Evolutionary conservation across 1,140 invertebrate genomes (phyloP).

Genomic region (Scaptomyza hsui): DNA sequence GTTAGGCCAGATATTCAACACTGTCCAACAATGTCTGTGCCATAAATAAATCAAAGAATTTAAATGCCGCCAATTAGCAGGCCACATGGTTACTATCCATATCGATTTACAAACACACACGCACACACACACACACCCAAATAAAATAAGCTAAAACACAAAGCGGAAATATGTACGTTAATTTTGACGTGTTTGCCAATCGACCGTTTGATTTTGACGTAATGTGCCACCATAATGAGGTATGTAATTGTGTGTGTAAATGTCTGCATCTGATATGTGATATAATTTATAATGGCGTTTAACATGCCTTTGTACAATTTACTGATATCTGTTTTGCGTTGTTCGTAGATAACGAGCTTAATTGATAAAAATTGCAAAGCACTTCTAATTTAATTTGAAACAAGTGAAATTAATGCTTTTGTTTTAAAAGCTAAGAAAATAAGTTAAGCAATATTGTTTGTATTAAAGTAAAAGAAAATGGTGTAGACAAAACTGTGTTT

Average conservation of each 20-base stretch:
- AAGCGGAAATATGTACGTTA: slow-evolving; percentile 33
- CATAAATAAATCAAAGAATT: slow-evolving; percentile 71
- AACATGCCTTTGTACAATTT: background rate
- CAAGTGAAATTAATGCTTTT: no score
- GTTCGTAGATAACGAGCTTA: background rate
- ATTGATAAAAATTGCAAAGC: no score
- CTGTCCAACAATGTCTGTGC: slow-evolving; percentile 33
- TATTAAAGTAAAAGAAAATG: no score
- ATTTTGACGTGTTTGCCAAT: slow-evolving; percentile 32
- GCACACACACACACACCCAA: background rate
- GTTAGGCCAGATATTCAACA: slow-evolving; percentile 8
- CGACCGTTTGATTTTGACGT: slow-evolving; percentile 17
- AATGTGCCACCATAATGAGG: background rate
- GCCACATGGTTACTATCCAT: slow-evolving; percentile 48
- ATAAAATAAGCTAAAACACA: slow-evolving; percentile 4
- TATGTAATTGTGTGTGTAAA: background rate
- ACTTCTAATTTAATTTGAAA: no score
- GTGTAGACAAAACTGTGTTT: no score
- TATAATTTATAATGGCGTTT: slow-evolving; percentile 5
- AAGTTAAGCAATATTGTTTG: no score
- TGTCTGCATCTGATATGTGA: slow-evolving; percentile 12
- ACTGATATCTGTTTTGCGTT: background rate
- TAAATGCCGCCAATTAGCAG: slow-evolving; percentile 64
- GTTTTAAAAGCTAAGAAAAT: no score
- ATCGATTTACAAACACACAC: slow-evolving; percentile 55